phyloP scores from a whole-genome alignment of 2,888 invertebrate species.

The Limnephilus lunatus region DNA sequence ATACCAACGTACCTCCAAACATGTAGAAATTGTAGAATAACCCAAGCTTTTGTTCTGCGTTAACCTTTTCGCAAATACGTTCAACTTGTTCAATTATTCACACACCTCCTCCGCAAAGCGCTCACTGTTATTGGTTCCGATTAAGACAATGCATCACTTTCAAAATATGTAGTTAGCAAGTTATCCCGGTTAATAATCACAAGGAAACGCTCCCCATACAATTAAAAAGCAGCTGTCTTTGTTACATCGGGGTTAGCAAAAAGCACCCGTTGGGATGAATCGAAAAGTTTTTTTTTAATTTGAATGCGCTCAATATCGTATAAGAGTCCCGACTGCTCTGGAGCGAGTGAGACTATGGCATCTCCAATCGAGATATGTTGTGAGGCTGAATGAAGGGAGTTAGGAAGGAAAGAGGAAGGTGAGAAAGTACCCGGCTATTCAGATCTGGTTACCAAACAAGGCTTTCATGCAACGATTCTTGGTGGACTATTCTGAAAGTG shows the following conservation, averaged over 20 bases:
- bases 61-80: conserved; percentile 21
- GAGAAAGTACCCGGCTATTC: too few species aligned
- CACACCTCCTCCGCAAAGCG: conserved; percentile 7
- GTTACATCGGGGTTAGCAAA: neutral
- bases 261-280: neutral
- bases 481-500: too few species aligned
- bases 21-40: neutral
- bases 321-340: too few species aligned
- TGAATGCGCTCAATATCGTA: too few species aligned
- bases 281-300: too few species aligned
- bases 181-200: too few species aligned
- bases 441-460: too few species aligned
- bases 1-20: neutral
- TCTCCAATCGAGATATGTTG: too few species aligned
- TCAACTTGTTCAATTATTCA: conserved; percentile 7
- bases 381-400: too few species aligned
- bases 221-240: neutral
- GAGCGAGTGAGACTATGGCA: too few species aligned
- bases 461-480: too few species aligned
- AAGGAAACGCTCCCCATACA: neutral
- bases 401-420: too few species aligned
- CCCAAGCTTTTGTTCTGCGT: neutral
- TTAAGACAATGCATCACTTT: neutral
- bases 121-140: conserved; percentile 11
- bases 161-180: neutral